A percentile compares a stretch with the other conserved stretches of the same genome.
These are phyloP conservation scores for Garra rufa DNA, from an alignment of 2,113 vertebrate genomes.

Conservation along the genomic window DNA sequence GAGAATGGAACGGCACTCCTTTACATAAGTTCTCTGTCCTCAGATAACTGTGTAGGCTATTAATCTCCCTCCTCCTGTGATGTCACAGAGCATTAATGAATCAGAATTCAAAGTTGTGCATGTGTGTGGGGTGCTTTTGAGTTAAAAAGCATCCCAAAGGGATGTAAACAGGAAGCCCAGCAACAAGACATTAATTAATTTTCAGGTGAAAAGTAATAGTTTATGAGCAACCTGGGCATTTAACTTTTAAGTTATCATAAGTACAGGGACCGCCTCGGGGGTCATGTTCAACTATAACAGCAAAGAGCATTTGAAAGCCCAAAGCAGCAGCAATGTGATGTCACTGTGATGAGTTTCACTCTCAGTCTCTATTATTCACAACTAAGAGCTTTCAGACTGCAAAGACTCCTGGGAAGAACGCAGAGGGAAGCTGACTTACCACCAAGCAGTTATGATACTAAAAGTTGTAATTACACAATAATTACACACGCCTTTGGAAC, in stretches of 20 bases:
- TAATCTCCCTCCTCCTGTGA: neutral
- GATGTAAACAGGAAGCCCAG: neutral
- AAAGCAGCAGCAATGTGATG: neutral
- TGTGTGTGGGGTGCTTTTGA: neutral
- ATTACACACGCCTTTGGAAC: neutral
- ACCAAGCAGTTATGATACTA: neutral
- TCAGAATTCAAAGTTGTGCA: neutral
- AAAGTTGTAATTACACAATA: neutral
- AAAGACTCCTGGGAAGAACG: neutral
- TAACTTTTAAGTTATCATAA: neutral
- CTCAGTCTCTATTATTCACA: neutral
- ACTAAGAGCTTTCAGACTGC: neutral
- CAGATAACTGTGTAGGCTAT: neutral
- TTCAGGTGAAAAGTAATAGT: neutral
- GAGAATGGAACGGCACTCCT: neutral
- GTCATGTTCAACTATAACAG: neutral
- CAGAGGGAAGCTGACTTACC: neutral
- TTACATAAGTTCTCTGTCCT: neutral
- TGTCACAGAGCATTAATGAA: neutral
- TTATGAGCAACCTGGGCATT: neutral
- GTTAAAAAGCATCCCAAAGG: neutral
- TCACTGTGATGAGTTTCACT: neutral
- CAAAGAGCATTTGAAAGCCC: neutral
- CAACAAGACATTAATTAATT: neutral
- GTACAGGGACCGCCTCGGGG: neutral